Conservation (phyloP, 2,888 invertebrate species). For the Ectemnius continuus region DNA sequence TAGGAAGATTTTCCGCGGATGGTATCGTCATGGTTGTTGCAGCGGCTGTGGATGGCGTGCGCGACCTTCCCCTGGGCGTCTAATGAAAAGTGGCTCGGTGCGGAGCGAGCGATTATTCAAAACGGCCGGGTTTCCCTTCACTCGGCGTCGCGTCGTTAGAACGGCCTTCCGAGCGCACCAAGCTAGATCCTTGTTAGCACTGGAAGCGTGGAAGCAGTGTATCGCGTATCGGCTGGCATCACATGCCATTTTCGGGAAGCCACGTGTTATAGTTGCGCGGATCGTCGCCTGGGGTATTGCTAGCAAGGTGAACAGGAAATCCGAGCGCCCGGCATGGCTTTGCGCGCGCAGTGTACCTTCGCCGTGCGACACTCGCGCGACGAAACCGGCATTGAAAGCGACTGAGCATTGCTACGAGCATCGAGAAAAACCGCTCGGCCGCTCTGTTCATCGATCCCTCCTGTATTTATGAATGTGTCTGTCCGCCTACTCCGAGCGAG, state of each 20-base stretch:
- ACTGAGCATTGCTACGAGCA: neutral
- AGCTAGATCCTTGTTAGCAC: neutral
- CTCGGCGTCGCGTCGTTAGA: too few relatives aligned
- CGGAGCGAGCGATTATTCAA: too few relatives aligned
- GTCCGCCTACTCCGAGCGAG: neutral
- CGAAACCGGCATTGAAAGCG: slow-evolving; percentile 6
- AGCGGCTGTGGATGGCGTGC: too few relatives aligned
- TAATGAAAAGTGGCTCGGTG: too few relatives aligned
- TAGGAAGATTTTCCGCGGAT: too few relatives aligned
- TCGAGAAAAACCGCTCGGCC: neutral
- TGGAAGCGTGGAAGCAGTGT: neutral
- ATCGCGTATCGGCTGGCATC: neutral
- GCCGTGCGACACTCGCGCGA: slow-evolving; percentile 19
- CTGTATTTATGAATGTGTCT: neutral
- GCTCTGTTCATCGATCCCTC: neutral
- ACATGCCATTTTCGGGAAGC: slow-evolving; percentile 43
- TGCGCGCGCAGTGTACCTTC: slow-evolving; percentile 14
- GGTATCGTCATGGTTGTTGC: too few relatives aligned
- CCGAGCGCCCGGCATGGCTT: slow-evolving; percentile 39
- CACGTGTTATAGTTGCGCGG: slow-evolving; percentile 1
- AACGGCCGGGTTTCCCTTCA: too few relatives aligned
- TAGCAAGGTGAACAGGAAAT: slow-evolving; percentile 55
- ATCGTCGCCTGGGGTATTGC: slow-evolving; percentile 5
- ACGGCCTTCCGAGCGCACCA: neutral
- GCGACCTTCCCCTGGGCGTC: too few relatives aligned